Evolutionary conservation across 2,888 invertebrate species (phyloP).

Genomic region (Chalcis sispes): DNA sequence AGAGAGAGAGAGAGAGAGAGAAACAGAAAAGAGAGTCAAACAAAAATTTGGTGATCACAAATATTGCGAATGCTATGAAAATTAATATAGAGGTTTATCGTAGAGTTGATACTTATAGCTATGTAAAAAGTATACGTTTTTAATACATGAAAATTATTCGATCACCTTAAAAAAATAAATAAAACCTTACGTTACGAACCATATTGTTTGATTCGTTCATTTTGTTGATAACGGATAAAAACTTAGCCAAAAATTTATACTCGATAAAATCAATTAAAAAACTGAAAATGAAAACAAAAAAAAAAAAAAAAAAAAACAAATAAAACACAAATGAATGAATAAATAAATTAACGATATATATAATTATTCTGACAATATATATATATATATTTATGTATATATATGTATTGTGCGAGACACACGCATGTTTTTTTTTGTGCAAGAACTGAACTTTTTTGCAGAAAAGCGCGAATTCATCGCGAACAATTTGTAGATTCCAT

Average conservation of each 20-base stretch:
- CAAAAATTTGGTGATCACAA: too few relatives aligned
- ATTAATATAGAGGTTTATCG: too few relatives aligned
- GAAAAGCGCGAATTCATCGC: conserved; percentile 21
- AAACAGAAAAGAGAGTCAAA: neutral
- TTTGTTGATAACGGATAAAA: too few relatives aligned
- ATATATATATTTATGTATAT: neutral
- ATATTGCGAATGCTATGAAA: conserved; percentile 10
- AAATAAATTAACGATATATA: conserved; percentile 3
- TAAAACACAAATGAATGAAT: neutral
- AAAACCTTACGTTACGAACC: too few relatives aligned
- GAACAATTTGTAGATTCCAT: conserved; percentile 69
- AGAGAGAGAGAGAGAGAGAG: too few relatives aligned
- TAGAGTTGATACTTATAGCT: too few relatives aligned
- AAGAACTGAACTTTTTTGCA: conserved; percentile 44
- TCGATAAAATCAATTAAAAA: too few relatives aligned
- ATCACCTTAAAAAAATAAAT: too few relatives aligned
- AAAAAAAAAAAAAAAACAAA: neutral
- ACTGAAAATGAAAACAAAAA: conserved; percentile 20
- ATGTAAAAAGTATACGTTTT: too few relatives aligned
- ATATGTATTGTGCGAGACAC: conserved; percentile 17
- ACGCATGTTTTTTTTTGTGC: conserved; percentile 45
- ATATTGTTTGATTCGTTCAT: too few relatives aligned
- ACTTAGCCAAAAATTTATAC: too few relatives aligned
- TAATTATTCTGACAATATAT: neutral
- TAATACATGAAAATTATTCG: too few relatives aligned